phyloP scores from a whole-genome alignment of 2,113 vertebrate species.

The Deroptyus accipitrinus region DNA sequence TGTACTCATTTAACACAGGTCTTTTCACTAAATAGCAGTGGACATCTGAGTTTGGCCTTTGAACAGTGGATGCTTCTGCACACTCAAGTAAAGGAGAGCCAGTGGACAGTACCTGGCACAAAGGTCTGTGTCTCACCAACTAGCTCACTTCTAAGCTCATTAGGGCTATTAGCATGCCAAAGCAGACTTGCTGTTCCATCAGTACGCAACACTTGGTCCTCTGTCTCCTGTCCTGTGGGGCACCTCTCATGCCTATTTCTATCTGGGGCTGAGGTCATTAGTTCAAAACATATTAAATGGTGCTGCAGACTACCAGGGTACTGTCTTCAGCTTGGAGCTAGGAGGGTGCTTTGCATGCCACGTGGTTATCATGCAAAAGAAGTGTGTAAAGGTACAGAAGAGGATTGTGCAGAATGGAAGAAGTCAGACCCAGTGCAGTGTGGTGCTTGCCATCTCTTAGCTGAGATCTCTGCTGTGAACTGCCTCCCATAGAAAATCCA shows the following conservation, averaged over 20 bases:
- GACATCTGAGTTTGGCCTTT: neutral
- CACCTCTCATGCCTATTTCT: neutral
- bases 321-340: neutral
- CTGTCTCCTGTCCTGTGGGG: neutral
- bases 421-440: neutral
- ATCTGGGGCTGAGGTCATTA: neutral
- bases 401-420: neutral
- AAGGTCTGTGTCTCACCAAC: neutral
- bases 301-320: neutral
- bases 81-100: neutral
- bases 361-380: accelerated
- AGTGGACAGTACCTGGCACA: neutral
- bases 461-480: neutral
- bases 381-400: neutral
- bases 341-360: neutral
- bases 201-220: accelerated
- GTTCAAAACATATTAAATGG: neutral
- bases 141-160: neutral
- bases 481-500: neutral
- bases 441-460: neutral
- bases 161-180: neutral
- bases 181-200: neutral
- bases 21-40: neutral
- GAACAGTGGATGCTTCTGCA: neutral
- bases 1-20: neutral